Conservation (phyloP, 2,797 vertebrate genomes). For the Sebastes diploproa region DNA sequence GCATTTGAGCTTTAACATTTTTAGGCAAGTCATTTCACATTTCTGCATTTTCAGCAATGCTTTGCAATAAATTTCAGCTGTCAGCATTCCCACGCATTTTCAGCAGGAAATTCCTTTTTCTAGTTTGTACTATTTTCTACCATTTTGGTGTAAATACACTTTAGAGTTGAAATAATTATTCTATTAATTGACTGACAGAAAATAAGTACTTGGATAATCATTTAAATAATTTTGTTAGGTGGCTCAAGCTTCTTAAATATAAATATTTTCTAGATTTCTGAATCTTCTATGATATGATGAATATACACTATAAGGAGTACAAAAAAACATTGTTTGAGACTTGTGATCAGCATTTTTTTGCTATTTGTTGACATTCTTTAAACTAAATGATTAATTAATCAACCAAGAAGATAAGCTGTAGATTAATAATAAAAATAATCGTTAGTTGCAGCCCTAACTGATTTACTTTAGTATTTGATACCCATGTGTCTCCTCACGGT, state of each 20-base stretch:
- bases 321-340: background rate
- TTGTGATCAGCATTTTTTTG: background rate
- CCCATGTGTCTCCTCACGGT: background rate
- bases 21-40: too few relatives aligned
- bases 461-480: background rate
- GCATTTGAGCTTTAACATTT: too few relatives aligned
- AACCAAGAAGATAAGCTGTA: background rate
- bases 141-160: background rate
- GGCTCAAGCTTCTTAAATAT: background rate
- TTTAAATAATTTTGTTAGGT: background rate
- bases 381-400: too few relatives aligned
- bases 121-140: background rate
- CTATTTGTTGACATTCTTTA: background rate
- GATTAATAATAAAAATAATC: background rate
- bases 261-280: background rate
- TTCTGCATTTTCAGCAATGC: too few relatives aligned
- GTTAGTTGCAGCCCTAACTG: background rate
- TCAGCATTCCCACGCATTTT: too few relatives aligned
- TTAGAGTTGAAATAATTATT: background rate
- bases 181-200: background rate
- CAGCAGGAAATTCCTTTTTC: too few relatives aligned
- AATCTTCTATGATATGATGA: background rate
- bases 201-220: background rate
- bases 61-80: too few relatives aligned
- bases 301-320: background rate